Evolutionary conservation across 2,797 vertebrate species (phyloP).

Genomic region (Pipistrellus nathusii): DNA sequence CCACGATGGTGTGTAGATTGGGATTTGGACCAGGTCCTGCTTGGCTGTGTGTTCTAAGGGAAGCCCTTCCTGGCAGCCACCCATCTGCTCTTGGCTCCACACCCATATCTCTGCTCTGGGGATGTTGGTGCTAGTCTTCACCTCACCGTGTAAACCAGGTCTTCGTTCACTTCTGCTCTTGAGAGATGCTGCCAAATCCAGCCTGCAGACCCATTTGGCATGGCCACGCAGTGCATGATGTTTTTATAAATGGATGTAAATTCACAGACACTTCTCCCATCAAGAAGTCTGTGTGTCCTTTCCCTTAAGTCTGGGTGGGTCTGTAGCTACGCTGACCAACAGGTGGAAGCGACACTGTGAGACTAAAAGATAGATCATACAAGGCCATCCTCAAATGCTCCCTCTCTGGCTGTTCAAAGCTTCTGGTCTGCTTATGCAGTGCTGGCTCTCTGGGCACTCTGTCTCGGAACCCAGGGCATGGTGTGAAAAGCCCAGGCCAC

Average conservation of each 20-base stretch:
- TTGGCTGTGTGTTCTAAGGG: neutral
- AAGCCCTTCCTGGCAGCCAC: neutral
- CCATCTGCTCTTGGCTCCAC: neutral
- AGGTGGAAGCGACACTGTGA: neutral
- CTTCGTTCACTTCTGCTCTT: neutral
- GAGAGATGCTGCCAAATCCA: neutral
- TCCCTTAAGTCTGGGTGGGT: neutral
- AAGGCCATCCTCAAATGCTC: neutral
- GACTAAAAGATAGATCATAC: neutral
- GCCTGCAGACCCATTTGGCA: neutral
- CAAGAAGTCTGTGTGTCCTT: neutral
- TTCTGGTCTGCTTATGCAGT: neutral
- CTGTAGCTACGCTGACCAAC: neutral
- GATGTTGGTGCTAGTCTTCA: neutral
- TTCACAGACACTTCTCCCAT: neutral
- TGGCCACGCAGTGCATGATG: neutral
- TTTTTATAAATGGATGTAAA: neutral
- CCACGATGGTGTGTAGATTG: neutral
- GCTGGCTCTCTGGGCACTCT: neutral
- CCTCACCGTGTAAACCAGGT: neutral
- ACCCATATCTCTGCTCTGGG: neutral
- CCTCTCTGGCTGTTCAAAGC: neutral
- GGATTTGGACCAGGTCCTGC: neutral
- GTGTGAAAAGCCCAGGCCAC: conserved; percentile 30
- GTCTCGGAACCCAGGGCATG: neutral